Conservation (phyloP, 2,113 vertebrate species). For the Alethe diademata region DNA sequence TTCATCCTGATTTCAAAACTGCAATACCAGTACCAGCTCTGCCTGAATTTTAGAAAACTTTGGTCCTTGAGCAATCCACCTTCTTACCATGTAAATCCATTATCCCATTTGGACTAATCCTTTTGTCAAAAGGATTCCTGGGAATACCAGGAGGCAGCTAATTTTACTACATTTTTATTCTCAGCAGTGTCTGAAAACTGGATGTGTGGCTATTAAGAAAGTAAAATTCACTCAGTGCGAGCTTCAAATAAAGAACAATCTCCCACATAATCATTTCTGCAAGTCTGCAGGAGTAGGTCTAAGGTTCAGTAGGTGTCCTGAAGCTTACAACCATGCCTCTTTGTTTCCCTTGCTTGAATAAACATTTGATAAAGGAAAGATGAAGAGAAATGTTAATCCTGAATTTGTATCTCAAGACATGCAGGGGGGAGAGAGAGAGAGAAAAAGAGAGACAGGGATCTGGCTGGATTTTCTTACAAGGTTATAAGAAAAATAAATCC, state of each 20-base stretch:
- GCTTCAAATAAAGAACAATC: conserved; percentile 14
- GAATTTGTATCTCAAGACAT: conserved; percentile 51
- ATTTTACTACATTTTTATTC: neutral
- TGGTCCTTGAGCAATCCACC: neutral
- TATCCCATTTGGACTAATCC: neutral
- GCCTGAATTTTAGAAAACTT: neutral
- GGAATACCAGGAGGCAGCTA: neutral
- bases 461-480: conserved; percentile 39
- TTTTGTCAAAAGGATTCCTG: conserved; percentile 24
- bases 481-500: conserved; percentile 40
- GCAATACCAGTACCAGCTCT: neutral
- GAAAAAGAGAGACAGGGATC: neutral
- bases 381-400: conserved; percentile 46
- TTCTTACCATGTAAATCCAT: conserved; percentile 38
- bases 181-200: neutral
- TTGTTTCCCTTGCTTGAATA: conserved; percentile 30
- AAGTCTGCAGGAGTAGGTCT: neutral
- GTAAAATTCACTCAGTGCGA: neutral
- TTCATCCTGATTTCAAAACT: neutral
- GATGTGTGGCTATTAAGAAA: conserved; percentile 8
- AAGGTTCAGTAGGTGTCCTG: conserved; percentile 29
- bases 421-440: neutral
- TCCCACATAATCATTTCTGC: neutral
- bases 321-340: conserved; percentile 22
- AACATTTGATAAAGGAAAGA: conserved; percentile 29